Evolutionary conservation across 35 echinoderm and acorn worm species (phyloP).

Genomic region (Holothuria glaberrima): DNA sequence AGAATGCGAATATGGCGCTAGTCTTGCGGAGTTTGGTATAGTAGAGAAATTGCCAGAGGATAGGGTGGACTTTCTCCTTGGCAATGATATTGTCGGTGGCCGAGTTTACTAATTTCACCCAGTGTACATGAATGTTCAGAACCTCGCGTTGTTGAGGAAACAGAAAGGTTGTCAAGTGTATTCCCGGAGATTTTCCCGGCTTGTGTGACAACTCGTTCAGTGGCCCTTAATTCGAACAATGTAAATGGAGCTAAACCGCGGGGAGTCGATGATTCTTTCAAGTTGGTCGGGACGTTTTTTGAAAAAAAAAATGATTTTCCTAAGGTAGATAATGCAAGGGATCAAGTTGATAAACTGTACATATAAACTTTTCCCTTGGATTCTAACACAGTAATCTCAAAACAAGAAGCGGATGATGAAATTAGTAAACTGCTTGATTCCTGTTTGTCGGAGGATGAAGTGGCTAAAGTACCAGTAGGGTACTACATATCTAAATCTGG

Average conservation of each 20-base stretch:
- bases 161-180: not conserved
- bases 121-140: not conserved
- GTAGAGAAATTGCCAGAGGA: not conserved
- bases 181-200: slow-evolving; percentile 18
- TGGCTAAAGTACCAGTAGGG: slow-evolving; percentile 17
- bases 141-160: not conserved
- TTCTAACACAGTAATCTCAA: not conserved
- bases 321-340: too few relatives aligned
- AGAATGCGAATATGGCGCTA: slow-evolving; percentile 14
- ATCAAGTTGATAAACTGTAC: too few relatives aligned
- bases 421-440: slow-evolving; percentile 2
- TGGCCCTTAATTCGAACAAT: not conserved
- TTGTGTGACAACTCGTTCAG: slow-evolving; percentile 31
- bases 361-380: not conserved
- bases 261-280: slow-evolving; percentile 20
- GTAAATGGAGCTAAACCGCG: not conserved
- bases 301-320: not conserved
- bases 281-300: slow-evolving; percentile 29
- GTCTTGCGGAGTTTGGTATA: not conserved
- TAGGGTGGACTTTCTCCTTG: not conserved
- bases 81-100: not conserved
- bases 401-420: not conserved
- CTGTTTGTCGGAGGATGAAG: not conserved
- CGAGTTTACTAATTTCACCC: not conserved
- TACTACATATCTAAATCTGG: slow-evolving; percentile 18